Percentiles rank a stretch among this genome's conserved stretches.
These are phyloP conservation scores for Lagodon rhomboides DNA, from an alignment of 2,797 vertebrate species.

Conservation along the genomic window DNA sequence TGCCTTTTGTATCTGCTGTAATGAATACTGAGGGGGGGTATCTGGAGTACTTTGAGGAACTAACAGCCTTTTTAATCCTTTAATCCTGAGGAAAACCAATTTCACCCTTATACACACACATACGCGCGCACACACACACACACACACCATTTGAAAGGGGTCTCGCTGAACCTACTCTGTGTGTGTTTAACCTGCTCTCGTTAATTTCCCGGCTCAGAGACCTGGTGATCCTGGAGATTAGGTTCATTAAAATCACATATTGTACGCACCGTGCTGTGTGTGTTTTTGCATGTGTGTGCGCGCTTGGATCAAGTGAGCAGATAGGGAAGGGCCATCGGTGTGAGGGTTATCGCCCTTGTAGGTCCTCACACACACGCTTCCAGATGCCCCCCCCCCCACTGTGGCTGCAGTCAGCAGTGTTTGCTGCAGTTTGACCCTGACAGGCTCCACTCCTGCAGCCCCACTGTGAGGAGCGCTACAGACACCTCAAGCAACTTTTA, in stretches of 20 bases:
- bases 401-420: slow-evolving; percentile 31
- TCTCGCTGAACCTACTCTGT: slow-evolving; percentile 75
- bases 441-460: slow-evolving; percentile 42
- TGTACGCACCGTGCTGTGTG: slow-evolving; percentile 74
- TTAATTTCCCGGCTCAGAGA: slow-evolving; percentile 95
- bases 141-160: slow-evolving; percentile 82
- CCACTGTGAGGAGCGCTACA: slow-evolving; percentile 44
- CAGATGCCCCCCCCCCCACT: slow-evolving; percentile 31
- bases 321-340: slow-evolving; percentile 59
- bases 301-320: slow-evolving; percentile 59
- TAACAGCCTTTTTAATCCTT: slow-evolving; percentile 95
- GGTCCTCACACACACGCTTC: slow-evolving; percentile 36
- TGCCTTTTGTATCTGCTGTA: slow-evolving; percentile 90
- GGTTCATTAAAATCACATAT: slow-evolving; percentile 91
- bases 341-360: slow-evolving; percentile 68
- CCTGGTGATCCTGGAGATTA: slow-evolving; percentile 93
- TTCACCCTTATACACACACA: slow-evolving; percentile 84
- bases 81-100: slow-evolving; percentile 97
- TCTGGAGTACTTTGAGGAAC: slow-evolving; percentile 95
- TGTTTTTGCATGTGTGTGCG: slow-evolving; percentile 26
- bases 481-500: slow-evolving; percentile 25
- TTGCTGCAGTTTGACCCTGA: slow-evolving; percentile 60
- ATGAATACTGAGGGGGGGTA: slow-evolving; percentile 93
- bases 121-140: slow-evolving; percentile 50
- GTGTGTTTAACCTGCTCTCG: slow-evolving; percentile 92